A percentile compares a stretch with the other conserved stretches of the same genome.
phyloP scores from a whole-genome alignment of 2,113 vertebrate species.

The Craseonycteris thonglongyai region DNA sequence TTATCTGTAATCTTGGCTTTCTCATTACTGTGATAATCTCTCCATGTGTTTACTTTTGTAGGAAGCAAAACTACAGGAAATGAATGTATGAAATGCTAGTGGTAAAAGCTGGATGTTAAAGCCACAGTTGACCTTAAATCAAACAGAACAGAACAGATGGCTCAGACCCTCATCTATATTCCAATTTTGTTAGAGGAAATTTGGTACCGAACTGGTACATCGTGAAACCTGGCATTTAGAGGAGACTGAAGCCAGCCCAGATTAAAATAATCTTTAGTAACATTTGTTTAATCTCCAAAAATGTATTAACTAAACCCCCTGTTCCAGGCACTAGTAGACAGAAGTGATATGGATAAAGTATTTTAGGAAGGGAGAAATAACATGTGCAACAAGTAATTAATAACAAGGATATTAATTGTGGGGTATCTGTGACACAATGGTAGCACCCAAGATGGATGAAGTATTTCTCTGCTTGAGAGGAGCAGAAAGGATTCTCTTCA shows the following conservation, averaged over 20 bases:
- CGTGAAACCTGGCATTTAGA: slow-evolving; percentile 40
- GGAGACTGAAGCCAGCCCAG: background rate
- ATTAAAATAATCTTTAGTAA: slow-evolving; percentile 42
- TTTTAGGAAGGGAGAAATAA: background rate
- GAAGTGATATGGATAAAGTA: background rate
- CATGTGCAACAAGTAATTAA: background rate
- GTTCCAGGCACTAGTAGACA: background rate
- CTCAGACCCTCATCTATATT: slow-evolving; percentile 61
- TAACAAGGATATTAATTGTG: background rate
- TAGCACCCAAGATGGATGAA: background rate
- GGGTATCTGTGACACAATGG: background rate
- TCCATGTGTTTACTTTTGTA: slow-evolving; percentile 25
- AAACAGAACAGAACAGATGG: slow-evolving; percentile 59
- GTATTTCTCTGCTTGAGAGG: background rate
- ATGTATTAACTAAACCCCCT: background rate
- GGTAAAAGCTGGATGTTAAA: slow-evolving; percentile 39
- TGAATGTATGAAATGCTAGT: slow-evolving; percentile 50
- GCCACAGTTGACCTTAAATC: slow-evolving; percentile 54
- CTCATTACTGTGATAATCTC: background rate
- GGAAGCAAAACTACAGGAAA: slow-evolving; percentile 35
- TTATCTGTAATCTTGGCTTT: slow-evolving; percentile 13
- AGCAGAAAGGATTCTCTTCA: background rate
- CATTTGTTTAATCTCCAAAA: slow-evolving; percentile 11
- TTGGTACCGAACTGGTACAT: slow-evolving; percentile 20
- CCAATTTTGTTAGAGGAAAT: slow-evolving; percentile 44